Percentiles rank a stretch among this genome's conserved stretches.
Evolutionary conservation across 2,888 invertebrate genomes (phyloP).

Genomic region (Agrotis ipsilon): DNA sequence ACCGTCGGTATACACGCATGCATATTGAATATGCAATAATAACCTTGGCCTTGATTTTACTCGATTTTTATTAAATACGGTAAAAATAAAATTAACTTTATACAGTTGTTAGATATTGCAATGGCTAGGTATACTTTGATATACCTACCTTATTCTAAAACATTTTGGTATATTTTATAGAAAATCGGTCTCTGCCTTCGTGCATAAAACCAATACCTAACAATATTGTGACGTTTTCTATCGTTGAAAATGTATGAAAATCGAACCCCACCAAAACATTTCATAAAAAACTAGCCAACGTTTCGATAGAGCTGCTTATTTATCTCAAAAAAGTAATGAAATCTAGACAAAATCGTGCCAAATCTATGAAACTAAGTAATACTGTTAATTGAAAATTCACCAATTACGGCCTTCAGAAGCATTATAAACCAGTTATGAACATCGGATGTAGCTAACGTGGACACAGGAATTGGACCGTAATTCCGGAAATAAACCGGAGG

Average conservation of each 20-base stretch:
- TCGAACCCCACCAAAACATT: too few species aligned
- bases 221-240: background rate
- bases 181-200: too few species aligned
- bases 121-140: background rate
- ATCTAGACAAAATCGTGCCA: too few species aligned
- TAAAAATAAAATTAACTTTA: too few species aligned
- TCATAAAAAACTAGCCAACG: too few species aligned
- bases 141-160: too few species aligned
- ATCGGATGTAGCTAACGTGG: constrained; percentile 44
- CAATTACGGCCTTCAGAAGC: background rate
- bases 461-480: constrained; percentile 58
- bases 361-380: constrained; percentile 10
- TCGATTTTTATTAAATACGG: background rate
- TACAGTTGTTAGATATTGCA: background rate
- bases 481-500: constrained; percentile 58
- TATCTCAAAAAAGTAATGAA: too few species aligned
- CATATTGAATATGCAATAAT: background rate
- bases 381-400: constrained; percentile 14
- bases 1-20: background rate
- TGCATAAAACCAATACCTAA: too few species aligned
- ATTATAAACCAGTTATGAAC: constrained; percentile 37
- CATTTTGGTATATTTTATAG: too few species aligned
- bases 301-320: too few species aligned
- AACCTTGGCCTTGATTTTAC: constrained; percentile 5
- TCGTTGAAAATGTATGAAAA: too few species aligned